Percentiles rank a stretch among this genome's conserved stretches.
These are phyloP conservation scores for Pyrgus malvae DNA, from an alignment of 2,888 invertebrate genomes.

Conservation along the genomic window DNA sequence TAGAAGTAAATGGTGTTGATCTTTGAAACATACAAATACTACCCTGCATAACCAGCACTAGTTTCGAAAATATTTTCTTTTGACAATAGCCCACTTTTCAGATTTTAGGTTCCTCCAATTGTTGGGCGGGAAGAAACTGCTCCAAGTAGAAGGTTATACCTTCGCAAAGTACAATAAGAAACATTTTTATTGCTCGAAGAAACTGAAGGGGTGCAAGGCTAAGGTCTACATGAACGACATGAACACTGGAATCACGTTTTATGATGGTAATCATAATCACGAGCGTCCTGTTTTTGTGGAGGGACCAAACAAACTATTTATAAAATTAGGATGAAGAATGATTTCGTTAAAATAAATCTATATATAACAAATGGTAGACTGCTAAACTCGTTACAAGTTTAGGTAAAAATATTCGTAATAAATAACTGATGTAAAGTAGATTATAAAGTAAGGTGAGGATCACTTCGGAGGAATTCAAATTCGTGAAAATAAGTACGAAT, in stretches of 20 bases:
- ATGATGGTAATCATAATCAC: slow-evolving; percentile 25
- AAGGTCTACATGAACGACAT: slow-evolving; percentile 27
- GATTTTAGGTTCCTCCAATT: slow-evolving; percentile 40
- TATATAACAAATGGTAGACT: too few relatives aligned
- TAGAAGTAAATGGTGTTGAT: too few relatives aligned
- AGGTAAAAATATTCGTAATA: too few relatives aligned
- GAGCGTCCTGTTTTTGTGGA: slow-evolving; percentile 25
- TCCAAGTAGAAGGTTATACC: slow-evolving; percentile 42
- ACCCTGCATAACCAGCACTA: not conserved
- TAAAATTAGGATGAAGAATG: not conserved
- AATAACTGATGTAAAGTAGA: too few relatives aligned
- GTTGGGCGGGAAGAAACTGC: slow-evolving; percentile 33
- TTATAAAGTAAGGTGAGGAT: too few relatives aligned
- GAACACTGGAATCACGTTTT: slow-evolving; percentile 14
- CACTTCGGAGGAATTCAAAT: too few relatives aligned
- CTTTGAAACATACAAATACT: too few relatives aligned
- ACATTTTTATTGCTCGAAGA: slow-evolving; percentile 43
- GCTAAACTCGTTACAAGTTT: too few relatives aligned
- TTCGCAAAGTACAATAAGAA: slow-evolving; percentile 34
- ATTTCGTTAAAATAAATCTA: too few relatives aligned
- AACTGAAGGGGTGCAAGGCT: slow-evolving; percentile 35
- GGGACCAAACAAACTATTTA: not conserved
- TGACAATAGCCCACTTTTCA: slow-evolving; percentile 24
- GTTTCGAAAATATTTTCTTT: slow-evolving; percentile 33
- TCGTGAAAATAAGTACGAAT: too few relatives aligned